Evolutionary conservation across 2,888 invertebrate species (phyloP).

Genomic region (Chrysopilus asiliformis): DNA sequence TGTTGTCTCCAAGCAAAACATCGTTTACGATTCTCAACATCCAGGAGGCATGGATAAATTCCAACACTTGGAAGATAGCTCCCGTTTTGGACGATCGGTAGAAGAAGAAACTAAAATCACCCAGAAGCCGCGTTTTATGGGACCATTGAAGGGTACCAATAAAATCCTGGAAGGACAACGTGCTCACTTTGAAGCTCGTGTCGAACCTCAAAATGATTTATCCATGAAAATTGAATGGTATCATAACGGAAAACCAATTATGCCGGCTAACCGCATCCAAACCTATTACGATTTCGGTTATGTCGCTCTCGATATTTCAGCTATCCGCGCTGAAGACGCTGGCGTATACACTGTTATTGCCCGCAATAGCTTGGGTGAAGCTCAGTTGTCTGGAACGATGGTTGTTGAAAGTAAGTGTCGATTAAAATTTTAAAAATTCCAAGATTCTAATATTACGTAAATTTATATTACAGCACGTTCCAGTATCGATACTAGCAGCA

Average conservation of each 20-base stretch:
- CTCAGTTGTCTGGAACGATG: slow-evolving; percentile 71
- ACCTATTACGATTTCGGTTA: slow-evolving; percentile 95
- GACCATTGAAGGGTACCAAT: slow-evolving; percentile 82
- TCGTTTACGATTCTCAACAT: slow-evolving; percentile 81
- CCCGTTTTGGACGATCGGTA: slow-evolving; percentile 51
- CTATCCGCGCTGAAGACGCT: slow-evolving; percentile 82
- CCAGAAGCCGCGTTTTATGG: slow-evolving; percentile 75
- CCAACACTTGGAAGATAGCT: slow-evolving; percentile 74
- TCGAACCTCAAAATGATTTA: slow-evolving; percentile 89
- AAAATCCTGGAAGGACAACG: slow-evolving; percentile 87
- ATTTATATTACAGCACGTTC: slow-evolving; percentile 55
- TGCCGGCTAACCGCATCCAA: slow-evolving; percentile 80
- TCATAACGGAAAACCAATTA: slow-evolving; percentile 84
- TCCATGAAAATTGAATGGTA: slow-evolving; percentile 94
- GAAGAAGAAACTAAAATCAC: slow-evolving; percentile 63
- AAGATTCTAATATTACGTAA: background rate
- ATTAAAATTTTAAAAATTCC: slow-evolving; percentile 4
- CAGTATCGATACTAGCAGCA: slow-evolving; percentile 78
- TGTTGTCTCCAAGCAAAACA: slow-evolving; percentile 73
- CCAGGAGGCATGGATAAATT: slow-evolving; percentile 86
- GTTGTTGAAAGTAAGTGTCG: slow-evolving; percentile 71
- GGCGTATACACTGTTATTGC: slow-evolving; percentile 90
- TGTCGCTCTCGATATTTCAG: slow-evolving; percentile 87
- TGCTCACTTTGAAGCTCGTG: slow-evolving; percentile 88
- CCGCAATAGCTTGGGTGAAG: slow-evolving; percentile 81